phyloP scores from a whole-genome alignment of 2,888 invertebrate species.

The Cataglyphis altisquamis region DNA sequence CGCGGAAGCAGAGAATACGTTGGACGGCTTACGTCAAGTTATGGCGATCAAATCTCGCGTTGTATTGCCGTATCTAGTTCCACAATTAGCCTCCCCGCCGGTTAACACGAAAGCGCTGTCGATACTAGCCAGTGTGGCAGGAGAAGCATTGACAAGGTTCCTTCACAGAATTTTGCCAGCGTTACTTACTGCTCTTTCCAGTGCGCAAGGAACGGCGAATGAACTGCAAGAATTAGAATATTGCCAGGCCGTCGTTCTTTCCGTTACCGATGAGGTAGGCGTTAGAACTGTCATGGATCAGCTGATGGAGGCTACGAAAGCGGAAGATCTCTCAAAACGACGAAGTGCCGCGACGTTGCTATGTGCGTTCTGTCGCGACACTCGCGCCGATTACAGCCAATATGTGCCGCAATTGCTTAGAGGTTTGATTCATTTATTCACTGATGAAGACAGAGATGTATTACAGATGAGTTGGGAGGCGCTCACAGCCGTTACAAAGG shows the following conservation, averaged over 20 bases:
- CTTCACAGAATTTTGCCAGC: conserved; percentile 97
- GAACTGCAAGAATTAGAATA: conserved; percentile 94
- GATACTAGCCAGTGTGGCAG: conserved; percentile 97
- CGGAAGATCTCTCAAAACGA: conserved; percentile 89
- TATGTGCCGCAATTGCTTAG: conserved; percentile 96
- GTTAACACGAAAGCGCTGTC: conserved; percentile 98
- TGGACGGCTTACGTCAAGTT: conserved; percentile 98
- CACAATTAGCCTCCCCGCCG: conserved; percentile 95
- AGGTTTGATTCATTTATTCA: conserved; percentile 94
- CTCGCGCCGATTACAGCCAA: conserved; percentile 94
- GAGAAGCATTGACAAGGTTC: conserved; percentile 96
- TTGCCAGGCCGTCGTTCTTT: conserved; percentile 96
- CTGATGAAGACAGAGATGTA: conserved; percentile 93
- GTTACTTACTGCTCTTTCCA: conserved; percentile 91
- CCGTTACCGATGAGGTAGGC: conserved; percentile 95
- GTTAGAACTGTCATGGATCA: conserved; percentile 95
- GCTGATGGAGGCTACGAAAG: conserved; percentile 92
- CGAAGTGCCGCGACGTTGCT: conserved; percentile 95
- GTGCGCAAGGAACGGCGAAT: conserved; percentile 89
- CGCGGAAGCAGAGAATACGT: conserved; percentile 93
- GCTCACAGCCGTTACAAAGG: conserved; percentile 94
- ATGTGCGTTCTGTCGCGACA: conserved; percentile 95
- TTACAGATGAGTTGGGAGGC: conserved; percentile 97
- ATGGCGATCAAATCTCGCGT: conserved; percentile 98
- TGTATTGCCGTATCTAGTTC: conserved; percentile 98